Evolutionary conservation across 2,113 vertebrate genomes (phyloP), one percentile per base, ranked within the genome.

Genomic region (Galeopterus variegatus): DNA sequence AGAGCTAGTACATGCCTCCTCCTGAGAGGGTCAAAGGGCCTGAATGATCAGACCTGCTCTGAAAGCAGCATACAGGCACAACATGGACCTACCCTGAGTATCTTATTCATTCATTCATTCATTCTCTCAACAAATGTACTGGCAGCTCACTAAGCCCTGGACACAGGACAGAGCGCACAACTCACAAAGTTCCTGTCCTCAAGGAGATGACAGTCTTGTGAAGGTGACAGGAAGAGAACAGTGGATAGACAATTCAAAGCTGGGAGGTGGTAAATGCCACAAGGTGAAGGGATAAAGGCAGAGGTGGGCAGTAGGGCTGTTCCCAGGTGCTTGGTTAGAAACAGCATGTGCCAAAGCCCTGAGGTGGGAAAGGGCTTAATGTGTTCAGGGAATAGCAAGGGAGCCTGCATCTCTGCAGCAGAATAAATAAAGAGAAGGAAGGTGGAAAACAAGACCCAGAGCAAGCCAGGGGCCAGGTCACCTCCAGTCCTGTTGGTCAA

Each of bases 201-300:
- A 52, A 85, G 79, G 67, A 24, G 26, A 45, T 81, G 45, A 24
- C 58, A 33, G 5, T 69, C 58, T 33, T 3, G 0, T 15, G 58
- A 85, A 18, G 18, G 45, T 52, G 9, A 41, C 21, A 76, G 48
- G n/a, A 14, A 8, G 13, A 86, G 26, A 56, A 60, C 33, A 56
- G 36, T 7, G 50, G 28, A 18, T 5, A 18, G n/a, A 45, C 21
- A 28, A 24, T 12, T 60, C 33, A 31, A 26, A 93, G 48, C 14
- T 9, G 28, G 26, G 8, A 33, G 45, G 31, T 17, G 17, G 7
- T 14, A 50, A 81, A 31, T 0, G 0, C 41, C 31, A 15, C 12
- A 28, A 26, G 56, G 26, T 15, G n/a, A 67, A 28, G 50, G 31
- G 52, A 62, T 11, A 24, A 13, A 69, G 77, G 58, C 54, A 77